A percentile compares a stretch with the other conserved stretches of the same genome.
phyloP scores from a whole-genome alignment of 2,113 vertebrate genomes.

The Prietella phreatophila region DNA sequence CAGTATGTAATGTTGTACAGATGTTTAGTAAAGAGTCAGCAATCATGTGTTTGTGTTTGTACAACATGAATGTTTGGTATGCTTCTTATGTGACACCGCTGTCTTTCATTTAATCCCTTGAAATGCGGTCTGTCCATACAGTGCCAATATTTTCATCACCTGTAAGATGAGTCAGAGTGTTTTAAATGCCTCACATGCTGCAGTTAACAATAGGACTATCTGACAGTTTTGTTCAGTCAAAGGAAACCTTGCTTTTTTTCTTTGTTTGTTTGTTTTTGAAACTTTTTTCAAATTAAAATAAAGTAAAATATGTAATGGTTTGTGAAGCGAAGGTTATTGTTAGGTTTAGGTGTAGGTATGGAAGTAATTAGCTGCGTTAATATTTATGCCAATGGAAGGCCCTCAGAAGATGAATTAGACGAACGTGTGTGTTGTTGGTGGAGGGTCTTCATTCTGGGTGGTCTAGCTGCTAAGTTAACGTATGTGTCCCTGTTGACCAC shows the following conservation, averaged over 20 bases:
- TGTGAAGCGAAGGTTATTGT: background rate
- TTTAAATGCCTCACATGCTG: background rate
- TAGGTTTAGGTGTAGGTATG: background rate
- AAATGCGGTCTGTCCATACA: background rate
- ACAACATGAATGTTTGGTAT: background rate
- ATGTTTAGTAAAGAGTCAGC: background rate
- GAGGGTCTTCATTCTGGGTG: conserved; percentile 24
- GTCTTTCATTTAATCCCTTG: background rate
- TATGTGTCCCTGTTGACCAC: conserved; percentile 18
- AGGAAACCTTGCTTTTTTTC: too few relatives aligned
- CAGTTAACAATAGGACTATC: background rate
- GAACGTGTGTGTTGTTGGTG: background rate
- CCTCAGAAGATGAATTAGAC: background rate
- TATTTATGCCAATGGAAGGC: background rate
- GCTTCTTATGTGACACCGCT: background rate
- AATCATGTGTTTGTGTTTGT: conserved; percentile 2
- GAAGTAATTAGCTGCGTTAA: background rate
- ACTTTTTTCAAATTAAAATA: too few relatives aligned
- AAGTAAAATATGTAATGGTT: background rate
- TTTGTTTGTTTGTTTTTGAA: too few relatives aligned
- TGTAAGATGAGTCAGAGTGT: background rate
- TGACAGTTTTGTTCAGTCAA: background rate
- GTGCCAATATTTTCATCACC: background rate
- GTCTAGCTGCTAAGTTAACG: conserved; percentile 27
- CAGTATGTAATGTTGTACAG: background rate